Percentiles rank a stretch among this genome's conserved stretches.
Conservation (phyloP, 2,797 vertebrate genomes). For the Chromobotia macracanthus region DNA sequence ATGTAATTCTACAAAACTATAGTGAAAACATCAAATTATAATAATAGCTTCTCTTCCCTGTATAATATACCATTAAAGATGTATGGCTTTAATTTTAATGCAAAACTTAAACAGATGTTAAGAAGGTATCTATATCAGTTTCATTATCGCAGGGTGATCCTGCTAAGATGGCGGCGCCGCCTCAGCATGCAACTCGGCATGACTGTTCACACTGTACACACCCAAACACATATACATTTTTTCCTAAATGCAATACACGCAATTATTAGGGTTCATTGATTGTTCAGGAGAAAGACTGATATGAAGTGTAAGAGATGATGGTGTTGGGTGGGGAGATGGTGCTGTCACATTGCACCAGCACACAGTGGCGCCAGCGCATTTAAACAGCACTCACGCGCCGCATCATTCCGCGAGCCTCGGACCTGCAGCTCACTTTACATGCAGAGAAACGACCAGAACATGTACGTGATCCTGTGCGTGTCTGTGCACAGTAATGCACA, state of each 20-base stretch:
- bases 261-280: not conserved
- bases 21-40: too few species aligned
- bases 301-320: not conserved
- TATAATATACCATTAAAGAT: too few species aligned
- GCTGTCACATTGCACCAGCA: conserved; percentile 32
- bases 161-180: too few species aligned
- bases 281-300: not conserved
- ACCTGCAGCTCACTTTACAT: conserved; percentile 39
- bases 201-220: not conserved
- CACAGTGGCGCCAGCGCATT: conserved; percentile 44
- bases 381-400: conserved; percentile 53
- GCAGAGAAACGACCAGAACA: conserved; percentile 8
- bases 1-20: too few species aligned
- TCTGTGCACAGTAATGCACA: not conserved
- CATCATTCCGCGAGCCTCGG: conserved; percentile 36
- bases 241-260: not conserved
- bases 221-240: not conserved
- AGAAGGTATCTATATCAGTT: too few species aligned
- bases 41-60: too few species aligned
- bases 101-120: too few species aligned
- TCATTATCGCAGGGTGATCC: too few species aligned
- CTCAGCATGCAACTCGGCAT: too few species aligned
- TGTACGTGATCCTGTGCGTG: not conserved
- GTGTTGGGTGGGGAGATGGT: conserved; percentile 46
- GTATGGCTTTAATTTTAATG: too few species aligned